Evolutionary conservation across 2,113 vertebrate species (phyloP).

Genomic region (Aix galericulata): DNA sequence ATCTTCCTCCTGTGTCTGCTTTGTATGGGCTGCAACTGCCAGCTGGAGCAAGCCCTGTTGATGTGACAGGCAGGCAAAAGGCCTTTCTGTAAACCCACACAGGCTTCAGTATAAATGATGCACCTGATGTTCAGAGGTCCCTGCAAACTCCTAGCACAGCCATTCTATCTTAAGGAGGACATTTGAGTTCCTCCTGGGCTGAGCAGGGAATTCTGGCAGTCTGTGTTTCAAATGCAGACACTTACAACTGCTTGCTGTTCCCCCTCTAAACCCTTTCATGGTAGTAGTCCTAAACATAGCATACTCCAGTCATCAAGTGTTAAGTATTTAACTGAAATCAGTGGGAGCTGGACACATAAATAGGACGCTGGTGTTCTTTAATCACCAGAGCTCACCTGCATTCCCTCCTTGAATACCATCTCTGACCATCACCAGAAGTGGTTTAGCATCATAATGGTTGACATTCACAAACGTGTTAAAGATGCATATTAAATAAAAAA

Average conservation of each 20-base stretch:
- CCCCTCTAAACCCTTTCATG: background rate
- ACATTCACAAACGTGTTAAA: background rate
- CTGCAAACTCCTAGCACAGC: background rate
- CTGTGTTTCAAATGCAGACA: background rate
- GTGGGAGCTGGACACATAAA: background rate
- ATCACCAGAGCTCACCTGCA: background rate
- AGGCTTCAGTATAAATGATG: background rate
- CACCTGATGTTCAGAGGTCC: slow-evolving; percentile 38
- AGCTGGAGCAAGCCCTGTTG: background rate
- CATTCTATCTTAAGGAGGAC: background rate
- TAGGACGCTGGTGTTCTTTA: background rate
- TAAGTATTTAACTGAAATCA: background rate
- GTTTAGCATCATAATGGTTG: background rate
- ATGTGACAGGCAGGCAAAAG: background rate
- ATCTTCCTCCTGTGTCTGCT: background rate
- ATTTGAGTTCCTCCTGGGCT: background rate
- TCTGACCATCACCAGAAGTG: background rate
- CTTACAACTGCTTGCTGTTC: background rate
- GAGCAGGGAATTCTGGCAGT: background rate
- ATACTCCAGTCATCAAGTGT: background rate
- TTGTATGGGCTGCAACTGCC: background rate
- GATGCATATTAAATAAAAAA: slow-evolving; percentile 57
- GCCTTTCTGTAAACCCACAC: background rate
- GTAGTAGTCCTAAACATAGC: background rate
- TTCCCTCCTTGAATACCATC: background rate